Evolutionary conservation across 2,888 invertebrate genomes (phyloP).

Genomic region (Nineta flava): DNA sequence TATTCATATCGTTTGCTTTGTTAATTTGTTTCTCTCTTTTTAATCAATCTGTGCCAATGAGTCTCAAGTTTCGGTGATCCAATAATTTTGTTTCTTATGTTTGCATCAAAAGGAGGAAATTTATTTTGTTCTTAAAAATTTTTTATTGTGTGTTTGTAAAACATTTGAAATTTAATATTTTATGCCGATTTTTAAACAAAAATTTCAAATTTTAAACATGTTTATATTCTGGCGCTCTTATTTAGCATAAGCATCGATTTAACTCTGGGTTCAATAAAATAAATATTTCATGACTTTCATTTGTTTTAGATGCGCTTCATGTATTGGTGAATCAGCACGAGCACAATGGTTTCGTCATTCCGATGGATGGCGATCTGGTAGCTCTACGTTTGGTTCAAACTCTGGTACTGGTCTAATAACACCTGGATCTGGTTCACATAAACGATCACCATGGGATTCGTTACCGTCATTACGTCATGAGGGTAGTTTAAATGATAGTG

Average conservation of each 20-base stretch:
- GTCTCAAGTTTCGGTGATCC: no score
- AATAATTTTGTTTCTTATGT: no score
- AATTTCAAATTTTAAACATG: no score
- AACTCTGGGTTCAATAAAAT: not conserved
- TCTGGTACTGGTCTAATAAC: constrained; percentile 33
- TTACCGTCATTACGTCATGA: constrained; percentile 72
- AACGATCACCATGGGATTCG: constrained; percentile 78
- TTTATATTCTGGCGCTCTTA: no score
- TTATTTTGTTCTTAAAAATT: no score
- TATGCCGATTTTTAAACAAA: no score
- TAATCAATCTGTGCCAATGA: no score
- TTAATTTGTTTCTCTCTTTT: no score
- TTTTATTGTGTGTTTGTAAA: no score
- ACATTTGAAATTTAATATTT: no score
- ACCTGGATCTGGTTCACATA: constrained; percentile 35
- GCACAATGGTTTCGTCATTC: constrained; percentile 84
- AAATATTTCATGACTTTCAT: not conserved
- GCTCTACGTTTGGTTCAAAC: constrained; percentile 49
- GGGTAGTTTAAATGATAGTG: constrained; percentile 73
- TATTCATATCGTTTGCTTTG: no score
- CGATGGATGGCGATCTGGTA: constrained; percentile 71
- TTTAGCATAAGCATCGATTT: not conserved
- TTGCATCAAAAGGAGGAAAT: no score
- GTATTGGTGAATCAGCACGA: constrained; percentile 77
- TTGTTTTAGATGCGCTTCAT: constrained; percentile 47